phyloP scores from a whole-genome alignment of 2,797 vertebrate species.

The Phyllotis vaccarum region DNA sequence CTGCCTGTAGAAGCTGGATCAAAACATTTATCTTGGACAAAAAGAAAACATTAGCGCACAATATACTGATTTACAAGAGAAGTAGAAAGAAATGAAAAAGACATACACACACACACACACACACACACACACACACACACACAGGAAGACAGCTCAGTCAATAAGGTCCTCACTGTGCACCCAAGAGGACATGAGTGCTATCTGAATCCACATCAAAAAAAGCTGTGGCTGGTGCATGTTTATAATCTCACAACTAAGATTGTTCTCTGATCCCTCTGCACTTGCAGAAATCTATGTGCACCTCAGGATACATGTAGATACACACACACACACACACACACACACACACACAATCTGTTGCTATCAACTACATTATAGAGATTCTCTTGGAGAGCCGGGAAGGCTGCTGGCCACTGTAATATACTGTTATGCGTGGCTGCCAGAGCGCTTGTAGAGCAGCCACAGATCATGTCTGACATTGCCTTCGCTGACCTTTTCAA shows the following conservation, averaged over 20 bases:
- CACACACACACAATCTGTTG: neutral
- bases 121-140: neutral
- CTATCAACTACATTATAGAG: constrained; percentile 66
- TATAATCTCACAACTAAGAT: neutral
- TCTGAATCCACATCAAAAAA: neutral
- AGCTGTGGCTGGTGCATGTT: neutral
- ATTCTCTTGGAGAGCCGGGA: constrained; percentile 62
- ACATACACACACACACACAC: neutral
- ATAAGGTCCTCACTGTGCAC: neutral
- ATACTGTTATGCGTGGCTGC: constrained; percentile 81
- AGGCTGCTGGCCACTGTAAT: constrained; percentile 75
- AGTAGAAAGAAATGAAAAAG: neutral
- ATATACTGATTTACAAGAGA: constrained; percentile 34
- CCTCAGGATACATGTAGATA: neutral
- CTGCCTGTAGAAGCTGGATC: neutral
- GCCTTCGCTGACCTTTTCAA: constrained; percentile 88
- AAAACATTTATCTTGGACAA: constrained; percentile 71
- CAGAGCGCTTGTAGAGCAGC: constrained; percentile 81
- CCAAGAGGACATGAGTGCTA: neutral
- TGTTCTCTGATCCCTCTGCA: neutral
- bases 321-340: neutral
- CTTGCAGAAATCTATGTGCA: neutral
- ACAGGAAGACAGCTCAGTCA: neutral
- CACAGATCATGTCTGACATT: constrained; percentile 86
- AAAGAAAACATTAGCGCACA: constrained; percentile 7